Evolutionary conservation across 2,797 vertebrate genomes (phyloP).

Genomic region (Schizopygopsis pylzovi): DNA sequence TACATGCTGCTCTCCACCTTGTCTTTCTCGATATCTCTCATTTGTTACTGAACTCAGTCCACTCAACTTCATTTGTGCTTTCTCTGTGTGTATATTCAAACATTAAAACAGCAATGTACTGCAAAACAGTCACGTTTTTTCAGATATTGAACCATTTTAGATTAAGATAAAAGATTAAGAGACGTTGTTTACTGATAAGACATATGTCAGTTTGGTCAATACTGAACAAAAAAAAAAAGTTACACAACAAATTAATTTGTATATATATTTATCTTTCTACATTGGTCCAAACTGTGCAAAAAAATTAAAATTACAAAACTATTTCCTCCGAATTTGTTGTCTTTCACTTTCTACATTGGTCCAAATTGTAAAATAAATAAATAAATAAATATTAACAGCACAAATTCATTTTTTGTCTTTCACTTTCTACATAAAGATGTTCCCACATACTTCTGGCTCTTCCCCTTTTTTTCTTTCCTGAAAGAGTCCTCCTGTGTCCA

Average conservation of each 20-base stretch:
- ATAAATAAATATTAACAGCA: background rate
- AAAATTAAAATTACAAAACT: background rate
- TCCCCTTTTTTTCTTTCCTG: conserved; percentile 19
- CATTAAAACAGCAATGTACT: background rate
- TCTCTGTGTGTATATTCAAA: background rate
- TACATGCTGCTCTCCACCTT: background rate
- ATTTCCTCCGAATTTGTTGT: background rate
- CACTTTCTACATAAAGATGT: conserved; percentile 40
- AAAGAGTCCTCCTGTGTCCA: conserved; percentile 60
- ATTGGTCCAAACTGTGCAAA: background rate
- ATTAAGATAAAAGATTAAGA: background rate
- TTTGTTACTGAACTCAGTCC: background rate
- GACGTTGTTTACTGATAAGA: background rate
- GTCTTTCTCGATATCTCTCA: background rate
- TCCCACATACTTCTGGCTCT: conserved; percentile 46
- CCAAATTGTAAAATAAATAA: background rate
- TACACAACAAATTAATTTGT: background rate
- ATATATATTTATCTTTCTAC: background rate
- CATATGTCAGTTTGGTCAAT: background rate
- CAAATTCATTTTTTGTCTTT: conserved; percentile 32
- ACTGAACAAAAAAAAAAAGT: background rate
- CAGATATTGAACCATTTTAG: background rate
- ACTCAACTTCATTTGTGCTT: background rate
- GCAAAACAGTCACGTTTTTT: background rate
- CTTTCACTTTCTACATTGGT: background rate